Base-by-base conservation (phyloP, 2,888 invertebrate species). In the Andrena marginata region DNA sequence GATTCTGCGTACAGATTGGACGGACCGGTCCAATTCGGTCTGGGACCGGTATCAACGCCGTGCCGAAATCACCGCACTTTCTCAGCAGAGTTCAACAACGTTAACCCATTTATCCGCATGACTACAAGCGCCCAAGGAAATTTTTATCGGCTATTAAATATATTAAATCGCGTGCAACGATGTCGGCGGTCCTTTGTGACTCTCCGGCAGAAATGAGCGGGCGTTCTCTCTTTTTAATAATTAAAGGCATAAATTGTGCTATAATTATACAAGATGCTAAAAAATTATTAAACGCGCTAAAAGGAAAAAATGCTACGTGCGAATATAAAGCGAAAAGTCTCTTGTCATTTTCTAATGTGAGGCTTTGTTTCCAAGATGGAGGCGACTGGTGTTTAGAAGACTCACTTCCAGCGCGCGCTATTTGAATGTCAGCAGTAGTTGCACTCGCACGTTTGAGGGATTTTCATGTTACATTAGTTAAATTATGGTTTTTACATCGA, bases 21-120 rank as follows among this genome's bases (percentile, higher is more conserved):
- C 10, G 77, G 76, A 87, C 86, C 86, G 86, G 86, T 87, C 74
- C 86, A 78, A 80, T 86, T 80, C 63, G 60, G 65, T 70, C 33
- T n/a, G 72, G 60, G 83, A 71, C 78, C 74, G 82, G 77, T 84
- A 77, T 86, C 75, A 63, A 49, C 65, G 63, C 69, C 64, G n/a
- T 59, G 73, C 82, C 80, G 75, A 77, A 86, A 70, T 80, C 72
- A 26, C 56, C 81, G 26, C 75, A 87, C 86, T 87, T 87, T 87
- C 86, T 84, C 86, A 82, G 35, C 67, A 42, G 51, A 59, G 63
- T 72, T 79, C 74, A 64, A 48, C 69, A 49, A 48, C 63, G 23
- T 86, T 86, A 86, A 86, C 83, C 83, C 60, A 81, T 82, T 81
- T 77, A 82, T 69, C 10, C 33, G 5, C 8, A 3, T 23, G 35